Conservation (phyloP, 2,113 vertebrate species). For the Caretta caretta region DNA sequence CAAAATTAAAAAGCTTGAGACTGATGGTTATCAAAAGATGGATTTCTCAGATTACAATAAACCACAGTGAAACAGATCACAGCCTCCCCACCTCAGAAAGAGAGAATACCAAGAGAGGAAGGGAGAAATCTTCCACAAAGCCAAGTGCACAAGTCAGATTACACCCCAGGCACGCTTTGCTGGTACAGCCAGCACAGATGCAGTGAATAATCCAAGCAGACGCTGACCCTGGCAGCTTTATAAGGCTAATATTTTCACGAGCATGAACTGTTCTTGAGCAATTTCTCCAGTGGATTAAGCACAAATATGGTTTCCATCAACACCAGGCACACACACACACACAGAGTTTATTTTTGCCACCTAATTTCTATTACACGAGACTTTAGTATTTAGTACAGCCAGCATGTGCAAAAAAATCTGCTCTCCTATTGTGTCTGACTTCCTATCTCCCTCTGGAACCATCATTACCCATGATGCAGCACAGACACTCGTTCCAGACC, state of each 20-base stretch:
- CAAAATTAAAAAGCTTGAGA: fast-evolving
- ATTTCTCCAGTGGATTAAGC: not conserved
- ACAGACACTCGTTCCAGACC: not conserved
- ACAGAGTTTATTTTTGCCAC: not conserved
- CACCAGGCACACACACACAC: not conserved
- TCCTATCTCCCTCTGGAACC: not conserved
- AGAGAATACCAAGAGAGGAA: not conserved
- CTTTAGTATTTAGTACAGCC: not conserved
- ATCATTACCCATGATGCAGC: too few species aligned
- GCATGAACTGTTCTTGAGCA: not conserved
- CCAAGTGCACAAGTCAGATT: not conserved
- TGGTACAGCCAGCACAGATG: not conserved
- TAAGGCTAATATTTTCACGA: not conserved
- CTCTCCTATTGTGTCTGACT: not conserved
- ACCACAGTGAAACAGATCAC: not conserved
- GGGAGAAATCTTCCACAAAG: not conserved
- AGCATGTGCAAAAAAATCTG: fast-evolving
- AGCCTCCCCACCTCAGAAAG: not conserved
- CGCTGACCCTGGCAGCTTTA: not conserved
- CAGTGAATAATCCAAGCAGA: not conserved
- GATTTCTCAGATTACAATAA: fast-evolving
- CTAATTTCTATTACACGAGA: fast-evolving
- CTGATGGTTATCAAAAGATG: fast-evolving
- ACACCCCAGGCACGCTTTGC: not conserved
- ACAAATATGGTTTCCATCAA: not conserved